Evolutionary conservation across 2,888 invertebrate species (phyloP).

Genomic region (Sphinx pinastri): DNA sequence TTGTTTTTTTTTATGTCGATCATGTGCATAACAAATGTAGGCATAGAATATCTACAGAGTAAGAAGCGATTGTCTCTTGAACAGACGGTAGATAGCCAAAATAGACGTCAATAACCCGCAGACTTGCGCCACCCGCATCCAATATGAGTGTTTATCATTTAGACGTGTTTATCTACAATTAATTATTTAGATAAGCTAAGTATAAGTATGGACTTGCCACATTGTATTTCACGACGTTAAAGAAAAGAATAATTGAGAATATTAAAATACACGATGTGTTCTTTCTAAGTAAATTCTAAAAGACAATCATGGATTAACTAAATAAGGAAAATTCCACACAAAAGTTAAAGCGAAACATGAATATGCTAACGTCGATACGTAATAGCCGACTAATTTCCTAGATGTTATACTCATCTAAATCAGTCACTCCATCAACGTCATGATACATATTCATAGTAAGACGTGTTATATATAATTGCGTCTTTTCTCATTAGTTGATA

Average conservation of each 20-base stretch:
- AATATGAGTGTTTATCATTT: too few species aligned
- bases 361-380: not conserved
- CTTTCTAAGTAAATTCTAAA: not conserved
- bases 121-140: not conserved
- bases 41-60: too few species aligned
- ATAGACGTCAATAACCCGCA: not conserved
- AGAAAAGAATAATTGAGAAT: not conserved
- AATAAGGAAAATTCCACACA: not conserved
- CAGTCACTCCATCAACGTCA: constrained; percentile 15
- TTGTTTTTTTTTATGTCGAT: too few species aligned
- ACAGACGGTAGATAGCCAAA: too few species aligned
- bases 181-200: too few species aligned
- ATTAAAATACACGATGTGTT: not conserved
- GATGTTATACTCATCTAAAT: constrained; percentile 8
- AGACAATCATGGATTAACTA: too few species aligned
- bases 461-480: not conserved
- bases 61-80: too few species aligned
- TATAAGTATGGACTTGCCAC: too few species aligned
- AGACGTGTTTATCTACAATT: too few species aligned
- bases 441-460: constrained; percentile 10
- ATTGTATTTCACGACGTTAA: too few species aligned
- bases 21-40: too few species aligned
- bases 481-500: constrained; percentile 7
- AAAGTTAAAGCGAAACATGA: not conserved
- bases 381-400: not conserved